Percentiles rank a stretch among this genome's conserved stretches.
Evolutionary conservation across 92 coral and sea anemone genomes (phyloP).

Genomic region (Siderastrea siderea): DNA sequence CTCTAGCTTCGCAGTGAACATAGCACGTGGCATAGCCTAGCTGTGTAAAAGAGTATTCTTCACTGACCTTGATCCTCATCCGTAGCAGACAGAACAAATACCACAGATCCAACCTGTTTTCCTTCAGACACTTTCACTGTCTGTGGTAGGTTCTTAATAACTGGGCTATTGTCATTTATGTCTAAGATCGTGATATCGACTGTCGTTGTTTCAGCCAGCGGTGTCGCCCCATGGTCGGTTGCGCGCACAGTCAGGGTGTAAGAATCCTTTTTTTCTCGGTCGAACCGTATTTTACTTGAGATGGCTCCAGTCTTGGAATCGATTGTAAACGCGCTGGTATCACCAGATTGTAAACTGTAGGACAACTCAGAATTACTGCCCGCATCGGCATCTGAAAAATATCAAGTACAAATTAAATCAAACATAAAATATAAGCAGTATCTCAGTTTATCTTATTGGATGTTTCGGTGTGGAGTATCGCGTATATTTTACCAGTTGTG

Average conservation of each 20-base stretch:
- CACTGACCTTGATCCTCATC: conserved; percentile 82
- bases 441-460: too few relatives aligned
- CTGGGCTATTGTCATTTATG: conserved; percentile 77
- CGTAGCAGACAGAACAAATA: conserved; percentile 51
- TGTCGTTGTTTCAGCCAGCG: conserved; percentile 46
- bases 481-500: too few relatives aligned
- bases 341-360: conserved; percentile 70
- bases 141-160: conserved; percentile 23
- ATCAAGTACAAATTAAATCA: neutral
- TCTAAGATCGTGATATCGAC: conserved; percentile 74
- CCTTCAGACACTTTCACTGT: conserved; percentile 54
- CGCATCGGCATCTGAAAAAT: conserved; percentile 78
- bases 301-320: conserved; percentile 54
- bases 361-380: conserved; percentile 78
- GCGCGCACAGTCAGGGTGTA: conserved; percentile 79
- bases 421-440: too few relatives aligned
- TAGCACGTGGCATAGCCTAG: too few relatives aligned
- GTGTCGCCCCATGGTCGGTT: conserved; percentile 64
- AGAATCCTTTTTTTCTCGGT: conserved; percentile 76
- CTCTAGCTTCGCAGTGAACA: too few relatives aligned
- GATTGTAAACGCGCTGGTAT: conserved; percentile 59
- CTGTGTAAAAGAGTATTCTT: neutral
- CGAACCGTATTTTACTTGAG: conserved; percentile 44
- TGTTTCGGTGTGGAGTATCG: too few relatives aligned
- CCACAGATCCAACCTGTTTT: conserved; percentile 12